Conservation (phyloP, 2,888 invertebrate species). For the Rosalia funebris region DNA sequence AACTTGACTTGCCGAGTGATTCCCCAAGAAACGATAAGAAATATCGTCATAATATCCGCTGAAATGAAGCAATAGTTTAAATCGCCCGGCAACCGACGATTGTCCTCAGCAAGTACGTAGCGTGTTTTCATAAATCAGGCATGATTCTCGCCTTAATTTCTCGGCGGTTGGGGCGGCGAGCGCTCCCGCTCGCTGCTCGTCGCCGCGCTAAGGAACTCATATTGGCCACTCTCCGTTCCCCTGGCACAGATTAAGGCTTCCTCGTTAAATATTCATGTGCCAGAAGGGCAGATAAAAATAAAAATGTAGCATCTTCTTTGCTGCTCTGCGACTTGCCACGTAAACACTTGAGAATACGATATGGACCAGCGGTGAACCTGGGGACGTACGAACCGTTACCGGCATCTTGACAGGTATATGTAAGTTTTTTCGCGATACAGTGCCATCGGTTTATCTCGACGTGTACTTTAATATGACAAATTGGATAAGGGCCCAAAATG, state of each 20-base stretch:
- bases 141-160: slow-evolving; percentile 61
- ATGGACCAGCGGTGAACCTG: slow-evolving; percentile 41
- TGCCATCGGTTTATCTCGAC: slow-evolving; percentile 7
- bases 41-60: too few relatives aligned
- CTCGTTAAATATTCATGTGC: slow-evolving; percentile 70
- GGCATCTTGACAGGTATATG: slow-evolving; percentile 42
- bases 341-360: slow-evolving; percentile 64
- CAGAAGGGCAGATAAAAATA: slow-evolving; percentile 69
- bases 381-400: slow-evolving; percentile 39
- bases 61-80: too few relatives aligned
- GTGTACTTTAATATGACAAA: slow-evolving; percentile 4
- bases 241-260: slow-evolving; percentile 70
- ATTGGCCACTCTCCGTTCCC: slow-evolving; percentile 65
- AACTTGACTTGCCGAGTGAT: too few relatives aligned
- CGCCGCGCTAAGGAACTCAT: slow-evolving; percentile 60
- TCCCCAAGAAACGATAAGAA: too few relatives aligned
- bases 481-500: slow-evolving; percentile 7
- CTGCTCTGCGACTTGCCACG: slow-evolving; percentile 58
- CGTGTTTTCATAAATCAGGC: slow-evolving; percentile 60
- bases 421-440: slow-evolving; percentile 37
- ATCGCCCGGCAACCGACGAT: too few relatives aligned
- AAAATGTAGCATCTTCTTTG: slow-evolving; percentile 62
- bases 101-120: slow-evolving; percentile 26
- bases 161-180: slow-evolving; percentile 47
- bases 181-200: slow-evolving; percentile 29